Evolutionary conservation across 1,140 invertebrate genomes (phyloP), one percentile per base, ranked within the genome.

Genomic region (Rhysida immarginata): DNA sequence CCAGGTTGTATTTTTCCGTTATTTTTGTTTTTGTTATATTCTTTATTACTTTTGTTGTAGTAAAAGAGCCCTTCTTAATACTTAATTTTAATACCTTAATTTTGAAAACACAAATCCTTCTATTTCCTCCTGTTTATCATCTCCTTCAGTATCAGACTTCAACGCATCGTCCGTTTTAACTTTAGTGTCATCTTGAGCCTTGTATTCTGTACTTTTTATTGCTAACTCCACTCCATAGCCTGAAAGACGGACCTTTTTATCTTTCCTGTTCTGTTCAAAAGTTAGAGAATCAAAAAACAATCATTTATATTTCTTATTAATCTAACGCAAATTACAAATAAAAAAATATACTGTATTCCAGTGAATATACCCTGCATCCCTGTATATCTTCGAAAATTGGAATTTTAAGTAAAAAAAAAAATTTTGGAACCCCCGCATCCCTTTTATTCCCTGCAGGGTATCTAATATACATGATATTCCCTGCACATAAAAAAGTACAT

Each of bases 161-260:
- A 75, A 76, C 44, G 76, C 60, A 73, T 24, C 75, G 25, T 65
- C 64, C 58, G 62, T 72, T 74, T 83, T 77, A 11, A 84, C 78
- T 65, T 81, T 78, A 35, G 81, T 80, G 74, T 99, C 95, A 77
- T 99, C 96, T 66, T 96, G 89, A 43, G 92, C 94, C 75, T 99
- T 98, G 65, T 99, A 99, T 72, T 99, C 96, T 0, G 95, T 99
- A 53, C 91, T 97, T 73, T 99, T 99, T 64, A 99, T 86, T 68
- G 96, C 92, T 26, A 99, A 70, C 71, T 99, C 96, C 0, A 99
- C 94, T 26, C 95, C 96, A 76, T 98, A 99, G 1, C 96, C 96
- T 35, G 93, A 93, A 5, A 99, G 75, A 25, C 85, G 61, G 66
- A 67, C 91, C 65, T 71, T 81, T 77, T 60, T 73, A 71, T 59